Conservation (phyloP, 1,140 invertebrate species). For the Nymphalis io region DNA sequence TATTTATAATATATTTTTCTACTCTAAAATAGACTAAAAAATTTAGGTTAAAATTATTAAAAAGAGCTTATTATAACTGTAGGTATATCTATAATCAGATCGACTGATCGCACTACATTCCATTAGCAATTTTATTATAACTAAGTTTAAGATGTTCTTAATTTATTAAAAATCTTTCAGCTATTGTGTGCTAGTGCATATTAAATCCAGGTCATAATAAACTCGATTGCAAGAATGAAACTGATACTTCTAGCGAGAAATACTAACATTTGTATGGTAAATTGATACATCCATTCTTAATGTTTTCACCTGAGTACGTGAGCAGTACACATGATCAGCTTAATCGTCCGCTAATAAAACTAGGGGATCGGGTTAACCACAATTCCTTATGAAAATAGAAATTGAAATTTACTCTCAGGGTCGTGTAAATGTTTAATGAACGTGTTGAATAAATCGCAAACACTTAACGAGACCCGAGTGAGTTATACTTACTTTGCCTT, state of each 20-base stretch:
- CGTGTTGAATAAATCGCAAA: slow-evolving; percentile 30
- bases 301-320: slow-evolving; percentile 40
- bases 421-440: slow-evolving; percentile 47
- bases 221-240: slow-evolving; percentile 18
- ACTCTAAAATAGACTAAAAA: too few relatives aligned
- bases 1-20: too few relatives aligned
- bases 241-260: slow-evolving; percentile 26
- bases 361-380: slow-evolving; percentile 49
- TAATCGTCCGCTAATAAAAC: slow-evolving; percentile 28
- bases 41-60: too few relatives aligned
- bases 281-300: slow-evolving; percentile 36
- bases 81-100: too few relatives aligned
- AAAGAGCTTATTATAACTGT: too few relatives aligned
- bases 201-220: neutral
- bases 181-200: neutral
- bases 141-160: too few relatives aligned
- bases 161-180: too few relatives aligned
- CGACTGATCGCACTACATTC: too few relatives aligned
- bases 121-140: too few relatives aligned
- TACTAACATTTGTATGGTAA: slow-evolving; percentile 36
- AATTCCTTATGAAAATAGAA: slow-evolving; percentile 46
- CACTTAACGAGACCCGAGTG: neutral
- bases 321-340: slow-evolving; percentile 37
- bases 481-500: neutral
- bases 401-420: slow-evolving; percentile 45